Evolutionary conservation across 2,797 vertebrate genomes (phyloP), one percentile per base, ranked within the genome.

Genomic region (Enteromius viviparus): DNA sequence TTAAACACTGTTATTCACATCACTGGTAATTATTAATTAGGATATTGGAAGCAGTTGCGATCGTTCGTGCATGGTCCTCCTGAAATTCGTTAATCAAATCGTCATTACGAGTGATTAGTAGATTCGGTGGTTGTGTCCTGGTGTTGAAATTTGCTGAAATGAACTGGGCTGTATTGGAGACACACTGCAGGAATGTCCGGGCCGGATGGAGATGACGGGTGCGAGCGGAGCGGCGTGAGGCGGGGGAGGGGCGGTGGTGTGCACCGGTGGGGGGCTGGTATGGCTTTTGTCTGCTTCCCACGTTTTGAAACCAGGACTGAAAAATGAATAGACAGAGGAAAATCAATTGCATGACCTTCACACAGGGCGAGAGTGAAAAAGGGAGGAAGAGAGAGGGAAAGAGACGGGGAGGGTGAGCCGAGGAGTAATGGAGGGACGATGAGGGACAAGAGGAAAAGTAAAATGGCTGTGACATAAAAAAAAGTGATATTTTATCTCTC

Each of bases 341-440:
- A 95, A 95, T 95, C 95, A 95, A 95, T 95, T 94, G 95, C 92
- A 94, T 95, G 95, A 95, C 95, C 95, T 95, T 95, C 95, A 95
- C 92, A 93, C 89, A 90, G 91, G 85, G 92, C 92, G 89, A 92
- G 92, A 91, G 89, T 87, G 90, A 90, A 89, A 86, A 89, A 90
- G 71, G 70, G 78, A 85, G 76, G 77, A 58, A 75, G 26, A 71
- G 68, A 80, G 47, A 74, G 42, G 37, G 71, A 65, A 88, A 87
- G 88, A 85, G 82, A 86, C 26, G 80, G 84, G 75, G 86, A 79
- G 79, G 86, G 53, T 86, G 89, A 75, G 83, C 81, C 86, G 85
- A 60, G 71, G 88, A 88, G 90, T 91, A 82, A 64, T 80, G 66
- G 76, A 77, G 81, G 19, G 51, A 66, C 80, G 9, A 60, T 82